Evolutionary conservation across 2,113 vertebrate genomes (phyloP), one percentile per base, ranked within the genome.

Genomic region (Microcebus ravelobensis): DNA sequence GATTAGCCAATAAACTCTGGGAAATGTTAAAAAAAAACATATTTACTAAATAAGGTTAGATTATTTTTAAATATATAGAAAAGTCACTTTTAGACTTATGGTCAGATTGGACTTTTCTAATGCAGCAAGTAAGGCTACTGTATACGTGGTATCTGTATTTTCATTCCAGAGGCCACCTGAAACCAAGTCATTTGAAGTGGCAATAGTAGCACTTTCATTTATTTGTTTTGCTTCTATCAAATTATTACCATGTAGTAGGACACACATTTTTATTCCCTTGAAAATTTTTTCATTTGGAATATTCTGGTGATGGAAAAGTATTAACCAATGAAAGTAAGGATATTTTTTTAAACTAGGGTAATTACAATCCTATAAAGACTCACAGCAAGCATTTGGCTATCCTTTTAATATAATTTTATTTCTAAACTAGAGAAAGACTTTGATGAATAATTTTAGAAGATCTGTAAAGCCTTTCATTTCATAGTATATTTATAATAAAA

Each of bases 371-470:
- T 57, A 73, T 85, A 91, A 85, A 80, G 21, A 50, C 3, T 67
- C 9, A 13, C 12, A 25, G 52, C 2, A 80, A 94, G 39, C 8
- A n/a, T 3, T 3, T 92, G 74, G 90, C 88, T 83, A 50, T 31
- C 73, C 27, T 13, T 55, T 86, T 84, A 87, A 61, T 87, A 36
- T 0, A 90, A 79, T 12, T 92, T 90, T 81, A 7, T 42, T 91
- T 80, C 79, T 23, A 71, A 21, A 94, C 29, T 89, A 92, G 80
- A 84, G 2, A 65, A 80, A 77, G 14, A 87, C 18, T 59, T 87
- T 94, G 17, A 82, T 82, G 8, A 55, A 59, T 84, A 70, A 88
- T 87, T 96, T 97, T 34, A 36, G n/a, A 91, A 94, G 81, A 82
- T 81, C 18, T 45, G 9, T 39, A 9, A 68, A 91, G 45, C 71